These are phyloP conservation scores for Melanostigma gelatinosum DNA, from an alignment of 2,113 vertebrate genomes.

Conservation along the genomic window DNA sequence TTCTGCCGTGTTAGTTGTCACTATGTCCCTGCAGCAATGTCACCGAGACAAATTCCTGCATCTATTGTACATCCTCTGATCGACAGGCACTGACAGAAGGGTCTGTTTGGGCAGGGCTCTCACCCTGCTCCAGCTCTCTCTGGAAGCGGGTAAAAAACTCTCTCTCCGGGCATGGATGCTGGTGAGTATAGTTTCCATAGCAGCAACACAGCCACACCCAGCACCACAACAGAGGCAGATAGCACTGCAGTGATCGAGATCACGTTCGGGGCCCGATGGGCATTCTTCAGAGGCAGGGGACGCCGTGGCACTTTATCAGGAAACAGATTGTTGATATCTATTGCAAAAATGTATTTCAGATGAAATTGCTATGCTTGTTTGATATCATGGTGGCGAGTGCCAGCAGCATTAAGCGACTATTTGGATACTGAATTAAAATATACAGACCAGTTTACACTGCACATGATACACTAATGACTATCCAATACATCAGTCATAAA, in stretches of 20 bases:
- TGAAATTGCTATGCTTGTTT: background rate
- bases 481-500: background rate
- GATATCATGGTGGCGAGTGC: background rate
- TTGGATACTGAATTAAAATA: conserved; percentile 10
- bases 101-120: conserved; percentile 54
- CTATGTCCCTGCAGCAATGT: conserved; percentile 29
- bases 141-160: conserved; percentile 53
- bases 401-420: conserved; percentile 6
- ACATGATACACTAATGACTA: background rate
- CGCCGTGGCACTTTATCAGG: background rate
- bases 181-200: conserved; percentile 74
- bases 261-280: conserved; percentile 51
- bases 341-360: conserved; percentile 9
- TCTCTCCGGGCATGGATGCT: conserved; percentile 63
- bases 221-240: conserved; percentile 50
- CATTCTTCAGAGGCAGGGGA: conserved; percentile 35
- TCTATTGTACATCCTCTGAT: conserved; percentile 30
- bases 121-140: conserved; percentile 48
- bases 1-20: conserved; percentile 41
- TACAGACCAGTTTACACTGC: background rate
- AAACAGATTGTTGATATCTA: background rate
- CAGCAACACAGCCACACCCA: conserved; percentile 60
- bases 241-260: conserved; percentile 59
- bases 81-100: conserved; percentile 42
- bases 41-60: conserved; percentile 35